phyloP scores from a whole-genome alignment of 2,113 vertebrate genomes.

The Rostratula benghalensis region DNA sequence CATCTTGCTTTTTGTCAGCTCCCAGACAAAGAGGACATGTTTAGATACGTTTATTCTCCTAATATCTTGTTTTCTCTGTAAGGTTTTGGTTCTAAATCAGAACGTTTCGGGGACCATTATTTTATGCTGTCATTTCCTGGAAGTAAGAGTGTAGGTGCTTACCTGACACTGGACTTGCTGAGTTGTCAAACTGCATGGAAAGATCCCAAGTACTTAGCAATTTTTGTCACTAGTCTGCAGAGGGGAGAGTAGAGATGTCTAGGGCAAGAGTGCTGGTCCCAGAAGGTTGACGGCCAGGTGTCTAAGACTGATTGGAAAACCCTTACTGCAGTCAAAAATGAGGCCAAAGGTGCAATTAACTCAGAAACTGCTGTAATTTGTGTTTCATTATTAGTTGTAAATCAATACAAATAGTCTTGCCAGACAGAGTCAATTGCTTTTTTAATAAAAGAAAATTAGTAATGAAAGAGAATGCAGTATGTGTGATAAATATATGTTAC shows the following conservation, averaged over 20 bases:
- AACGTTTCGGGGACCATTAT: neutral
- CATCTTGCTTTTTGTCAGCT: neutral
- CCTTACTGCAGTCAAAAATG: slow-evolving; percentile 28
- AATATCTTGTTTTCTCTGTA: neutral
- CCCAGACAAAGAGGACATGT: neutral
- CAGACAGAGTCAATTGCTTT: slow-evolving; percentile 38
- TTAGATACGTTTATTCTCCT: slow-evolving; percentile 5
- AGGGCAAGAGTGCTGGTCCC: neutral
- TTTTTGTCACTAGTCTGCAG: neutral
- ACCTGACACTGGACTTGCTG: neutral
- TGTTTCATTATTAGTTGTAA: slow-evolving; percentile 47
- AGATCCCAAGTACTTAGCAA: neutral
- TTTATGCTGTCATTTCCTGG: neutral
- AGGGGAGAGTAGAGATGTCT: neutral
- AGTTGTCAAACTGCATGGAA: neutral
- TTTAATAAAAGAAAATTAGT: slow-evolving; percentile 51
- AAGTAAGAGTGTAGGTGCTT: neutral
- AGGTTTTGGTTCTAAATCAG: neutral
- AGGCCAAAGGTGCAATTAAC: slow-evolving; percentile 56
- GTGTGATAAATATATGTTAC: neutral
- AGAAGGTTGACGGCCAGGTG: slow-evolving; percentile 9
- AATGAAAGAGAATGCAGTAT: slow-evolving; percentile 3
- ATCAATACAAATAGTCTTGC: slow-evolving; percentile 56
- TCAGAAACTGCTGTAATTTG: slow-evolving; percentile 44
- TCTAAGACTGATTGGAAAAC: slow-evolving; percentile 28